Base-by-base conservation (phyloP, 2,888 invertebrate genomes). In the Agriotes lineatus region DNA sequence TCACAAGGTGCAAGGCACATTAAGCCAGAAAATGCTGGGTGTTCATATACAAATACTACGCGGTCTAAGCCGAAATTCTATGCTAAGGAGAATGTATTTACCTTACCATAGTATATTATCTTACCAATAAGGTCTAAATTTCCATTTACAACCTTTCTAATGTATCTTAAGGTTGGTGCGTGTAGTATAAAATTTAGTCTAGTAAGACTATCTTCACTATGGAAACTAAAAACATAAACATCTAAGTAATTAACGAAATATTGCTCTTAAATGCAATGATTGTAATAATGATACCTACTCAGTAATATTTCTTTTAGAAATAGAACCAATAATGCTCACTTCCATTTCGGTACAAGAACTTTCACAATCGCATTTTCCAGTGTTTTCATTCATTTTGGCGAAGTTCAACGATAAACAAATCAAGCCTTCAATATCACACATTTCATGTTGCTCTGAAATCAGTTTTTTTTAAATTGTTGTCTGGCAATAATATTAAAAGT, bases 121-220 rank as follows among this genome's bases (percentile, higher is more conserved):
- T 45, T 42, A 68, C 68, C 71, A 39, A 73, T 70, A 22, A 64
- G 64, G 57, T 71, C 69, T 42, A 69, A 39, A 60, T 57, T 65
- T 25, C 50, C 67, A 52, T 35, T 59, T 1, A 73, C 71, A 12
- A 74, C 67, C 25, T 39, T 48, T 48, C 74, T 35, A 0, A 66
- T 54, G 16, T 48, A 72, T 48, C 70, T 48, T 10, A 74, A 16
- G 35, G 63, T 65, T 1, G 74, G 72, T 2, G 71, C 54, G 19
- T 37, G 60, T 7, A 72, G 52, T 9, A 68, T 54, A 25, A 74
- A 69, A 37, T 65, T 57, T 3, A 74, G n/a, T 56, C 67, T 48
- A 7, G 56, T 57, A 2, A 16, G 48, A 19, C 44, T 61, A 1
- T 59, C 3, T 0, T n/a, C n/a, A n/a, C n/a, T n/a, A n/a, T n/a